These are phyloP conservation scores for Sus cebifrons DNA, from an alignment of 2,797 vertebrate genomes.

Conservation along the genomic window DNA sequence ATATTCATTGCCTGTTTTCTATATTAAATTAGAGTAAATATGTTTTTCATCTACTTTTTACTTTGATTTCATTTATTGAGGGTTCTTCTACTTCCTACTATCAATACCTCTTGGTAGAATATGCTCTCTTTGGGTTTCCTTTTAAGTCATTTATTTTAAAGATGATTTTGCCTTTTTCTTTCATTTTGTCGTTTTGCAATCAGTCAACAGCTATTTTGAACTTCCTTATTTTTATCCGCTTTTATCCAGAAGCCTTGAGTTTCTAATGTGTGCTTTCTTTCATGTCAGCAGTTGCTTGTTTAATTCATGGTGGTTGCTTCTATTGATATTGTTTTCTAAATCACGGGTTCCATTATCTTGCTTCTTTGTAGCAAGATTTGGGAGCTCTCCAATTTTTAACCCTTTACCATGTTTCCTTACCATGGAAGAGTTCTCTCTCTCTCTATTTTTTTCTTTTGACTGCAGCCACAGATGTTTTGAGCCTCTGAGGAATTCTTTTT, in stretches of 20 bases:
- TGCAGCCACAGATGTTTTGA: not conserved
- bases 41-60: not conserved
- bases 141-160: not conserved
- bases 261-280: not conserved
- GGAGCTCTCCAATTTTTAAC: not conserved
- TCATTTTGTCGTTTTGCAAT: not conserved
- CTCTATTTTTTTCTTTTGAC: not conserved
- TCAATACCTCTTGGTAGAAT: not conserved
- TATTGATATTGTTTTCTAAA: not conserved
- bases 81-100: not conserved
- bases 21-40: not conserved
- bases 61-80: not conserved
- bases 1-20: not conserved
- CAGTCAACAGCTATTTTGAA: not conserved
- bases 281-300: not conserved
- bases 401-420: not conserved
- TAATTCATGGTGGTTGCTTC: not conserved
- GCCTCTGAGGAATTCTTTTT: not conserved
- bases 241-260: not conserved
- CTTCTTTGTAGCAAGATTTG: not conserved
- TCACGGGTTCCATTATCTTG: not conserved
- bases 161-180: not conserved
- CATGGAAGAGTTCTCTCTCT: too few relatives aligned
- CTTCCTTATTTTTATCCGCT: not conserved
- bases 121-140: not conserved